Base-by-base conservation (phyloP, 2,113 vertebrate species). In the Theristicus caerulescens region DNA sequence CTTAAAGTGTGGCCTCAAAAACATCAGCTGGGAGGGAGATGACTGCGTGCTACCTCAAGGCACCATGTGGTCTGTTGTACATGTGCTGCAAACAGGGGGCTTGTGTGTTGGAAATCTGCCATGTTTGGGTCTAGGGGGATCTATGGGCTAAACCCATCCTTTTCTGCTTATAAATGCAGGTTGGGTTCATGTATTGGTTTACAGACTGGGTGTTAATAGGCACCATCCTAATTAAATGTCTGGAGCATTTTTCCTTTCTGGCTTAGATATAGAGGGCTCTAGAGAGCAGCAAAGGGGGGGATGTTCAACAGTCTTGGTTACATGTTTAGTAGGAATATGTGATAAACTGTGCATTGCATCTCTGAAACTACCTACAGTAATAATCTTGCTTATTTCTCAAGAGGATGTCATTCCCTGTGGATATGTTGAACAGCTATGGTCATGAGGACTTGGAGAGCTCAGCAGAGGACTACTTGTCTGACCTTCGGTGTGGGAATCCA, bases 391-490 rank as follows among this genome's bases (percentile, higher is more conserved):
- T 95, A 7, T 97, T 89, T 92, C 91, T 97, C 64, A 91, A 95
- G 98, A 98, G 86, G 84, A 99, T 99, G 99, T 96, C 98, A 71
- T 99, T 99, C 96, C 99, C 99, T 71, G 99, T 99, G 97, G 99
- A 99, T 95, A 70, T 98, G n/a, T 96, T 99, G 97, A 95, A 94
- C 52, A 95, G 72, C 44, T 98, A 90, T 84, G 98, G 97, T 93
- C 98, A 98, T 74, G 97, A 97, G 65, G 97, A 98, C 69, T 32
- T 99, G 94, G 98, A 99, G 90, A 97, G 29, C 17, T 97, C 97
- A 62, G 98, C 98, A 55, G 96, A 98, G 46, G 95, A 92, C 51
- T 99, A 98, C 91, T 90, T 99, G 97, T 96, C 97, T 92, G 85
- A 94, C 47, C 98, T 99, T 58, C 97, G 97, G 24, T 95, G 90